These are phyloP conservation scores for Mongoloraphidia duomilia DNA, from an alignment of 2,888 invertebrate species.

Conservation along the genomic window DNA sequence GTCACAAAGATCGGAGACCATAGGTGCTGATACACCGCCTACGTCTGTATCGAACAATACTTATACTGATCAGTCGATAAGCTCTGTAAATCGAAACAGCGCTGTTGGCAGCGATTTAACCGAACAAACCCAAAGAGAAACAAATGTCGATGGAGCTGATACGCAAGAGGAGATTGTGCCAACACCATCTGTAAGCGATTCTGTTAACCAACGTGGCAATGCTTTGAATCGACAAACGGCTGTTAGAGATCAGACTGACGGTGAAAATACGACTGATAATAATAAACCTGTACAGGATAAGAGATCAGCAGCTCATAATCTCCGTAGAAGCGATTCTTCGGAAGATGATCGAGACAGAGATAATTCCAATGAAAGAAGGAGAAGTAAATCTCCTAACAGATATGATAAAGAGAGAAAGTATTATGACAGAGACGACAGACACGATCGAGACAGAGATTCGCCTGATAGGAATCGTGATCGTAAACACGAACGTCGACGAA, in stretches of 20 bases:
- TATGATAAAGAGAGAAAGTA: conserved; percentile 17
- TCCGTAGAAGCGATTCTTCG: conserved; percentile 4
- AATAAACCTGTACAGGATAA: conserved; percentile 12
- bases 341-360: conserved; percentile 9
- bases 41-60: conserved; percentile 11
- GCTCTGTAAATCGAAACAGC: conserved; percentile 19
- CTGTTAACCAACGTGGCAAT: conserved; percentile 6
- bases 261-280: conserved; percentile 23
- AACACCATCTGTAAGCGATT: conserved; percentile 15
- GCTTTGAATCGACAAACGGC: conserved; percentile 13
- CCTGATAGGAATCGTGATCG: conserved; percentile 23
- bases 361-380: conserved; percentile 2
- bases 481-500: conserved; percentile 23
- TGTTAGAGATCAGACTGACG: conserved; percentile 26
- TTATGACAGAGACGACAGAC: conserved; percentile 18
- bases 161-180: conserved; percentile 23
- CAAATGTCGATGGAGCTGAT: conserved; percentile 36
- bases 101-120: conserved; percentile 19
- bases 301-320: conserved; percentile 9
- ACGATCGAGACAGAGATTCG: conserved; percentile 20
- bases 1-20: conserved; percentile 27
- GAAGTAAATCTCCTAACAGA: conserved; percentile 9
- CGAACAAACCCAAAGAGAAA: conserved; percentile 28
- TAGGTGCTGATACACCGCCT: conserved; percentile 30
- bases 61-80: conserved; percentile 6